Conservation (phyloP, 2,113 vertebrate genomes). For the Chunga burmeisteri region DNA sequence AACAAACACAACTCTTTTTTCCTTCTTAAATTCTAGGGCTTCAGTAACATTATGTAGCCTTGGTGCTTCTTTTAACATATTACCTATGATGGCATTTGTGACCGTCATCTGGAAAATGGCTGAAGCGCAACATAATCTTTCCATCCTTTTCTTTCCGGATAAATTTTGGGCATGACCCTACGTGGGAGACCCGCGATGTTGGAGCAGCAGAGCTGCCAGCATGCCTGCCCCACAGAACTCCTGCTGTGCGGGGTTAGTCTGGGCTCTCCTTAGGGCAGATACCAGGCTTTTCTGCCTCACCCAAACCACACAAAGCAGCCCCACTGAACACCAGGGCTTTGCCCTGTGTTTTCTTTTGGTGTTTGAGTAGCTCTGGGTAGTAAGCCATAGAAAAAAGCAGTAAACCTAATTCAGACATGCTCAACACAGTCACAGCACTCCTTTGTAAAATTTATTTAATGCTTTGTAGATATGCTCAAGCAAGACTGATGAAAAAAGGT, state of each 20-base stretch:
- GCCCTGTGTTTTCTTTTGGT: neutral
- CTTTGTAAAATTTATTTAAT: slow-evolving; percentile 54
- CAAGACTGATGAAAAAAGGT: slow-evolving; percentile 28
- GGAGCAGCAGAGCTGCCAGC: neutral
- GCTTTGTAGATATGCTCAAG: slow-evolving; percentile 27
- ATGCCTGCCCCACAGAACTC: neutral
- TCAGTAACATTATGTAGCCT: neutral
- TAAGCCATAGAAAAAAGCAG: neutral
- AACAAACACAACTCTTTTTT: neutral
- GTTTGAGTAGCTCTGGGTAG: neutral
- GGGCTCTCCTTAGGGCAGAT: neutral
- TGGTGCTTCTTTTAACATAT: neutral
- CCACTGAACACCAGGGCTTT: neutral
- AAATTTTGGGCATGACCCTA: neutral
- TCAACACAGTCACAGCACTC: slow-evolving; percentile 31
- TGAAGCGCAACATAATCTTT: neutral
- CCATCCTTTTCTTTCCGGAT: neutral
- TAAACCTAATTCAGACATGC: slow-evolving; percentile 18
- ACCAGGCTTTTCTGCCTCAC: neutral
- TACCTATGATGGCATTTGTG: neutral
- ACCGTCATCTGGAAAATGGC: neutral
- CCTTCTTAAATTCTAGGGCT: neutral
- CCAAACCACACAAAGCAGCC: neutral
- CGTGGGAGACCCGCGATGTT: accelerated
- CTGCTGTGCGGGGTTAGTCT: neutral